Conservation (phyloP, 2,797 vertebrate species). For the Poeciliopsis infans region DNA sequence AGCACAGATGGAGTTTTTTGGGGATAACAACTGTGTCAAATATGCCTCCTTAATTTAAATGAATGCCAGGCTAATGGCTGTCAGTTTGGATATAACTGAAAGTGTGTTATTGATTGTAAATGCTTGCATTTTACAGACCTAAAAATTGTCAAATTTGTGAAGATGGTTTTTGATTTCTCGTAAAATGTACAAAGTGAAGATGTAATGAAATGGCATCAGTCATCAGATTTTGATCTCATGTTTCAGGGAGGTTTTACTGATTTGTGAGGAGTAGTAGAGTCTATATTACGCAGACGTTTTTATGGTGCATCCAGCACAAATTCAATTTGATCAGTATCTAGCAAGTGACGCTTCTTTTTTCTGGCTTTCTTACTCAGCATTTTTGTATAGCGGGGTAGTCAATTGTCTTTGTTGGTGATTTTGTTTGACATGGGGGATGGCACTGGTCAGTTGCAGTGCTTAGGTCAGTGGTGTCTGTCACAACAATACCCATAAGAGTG, state of each 20-base stretch:
- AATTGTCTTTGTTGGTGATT: not conserved
- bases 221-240: not conserved
- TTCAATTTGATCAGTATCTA: not conserved
- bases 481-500: not conserved
- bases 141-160: not conserved
- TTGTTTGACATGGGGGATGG: not conserved
- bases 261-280: not conserved
- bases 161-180: not conserved
- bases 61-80: constrained; percentile 31
- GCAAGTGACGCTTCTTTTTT: not conserved
- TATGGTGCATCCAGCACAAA: not conserved
- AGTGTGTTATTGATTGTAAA: not conserved
- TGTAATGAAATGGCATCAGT: not conserved
- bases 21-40: constrained; percentile 38
- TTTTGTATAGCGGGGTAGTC: not conserved
- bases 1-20: not conserved
- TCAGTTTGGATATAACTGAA: constrained; percentile 34
- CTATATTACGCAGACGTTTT: not conserved
- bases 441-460: not conserved
- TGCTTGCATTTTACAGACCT: not conserved
- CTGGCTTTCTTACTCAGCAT: not conserved
- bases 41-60: constrained; percentile 52
- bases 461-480: not conserved
- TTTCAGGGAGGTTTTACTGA: not conserved
- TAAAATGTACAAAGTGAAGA: not conserved